phyloP scores from a whole-genome alignment of 2,888 invertebrate species.

The Lathronympha strigana region DNA sequence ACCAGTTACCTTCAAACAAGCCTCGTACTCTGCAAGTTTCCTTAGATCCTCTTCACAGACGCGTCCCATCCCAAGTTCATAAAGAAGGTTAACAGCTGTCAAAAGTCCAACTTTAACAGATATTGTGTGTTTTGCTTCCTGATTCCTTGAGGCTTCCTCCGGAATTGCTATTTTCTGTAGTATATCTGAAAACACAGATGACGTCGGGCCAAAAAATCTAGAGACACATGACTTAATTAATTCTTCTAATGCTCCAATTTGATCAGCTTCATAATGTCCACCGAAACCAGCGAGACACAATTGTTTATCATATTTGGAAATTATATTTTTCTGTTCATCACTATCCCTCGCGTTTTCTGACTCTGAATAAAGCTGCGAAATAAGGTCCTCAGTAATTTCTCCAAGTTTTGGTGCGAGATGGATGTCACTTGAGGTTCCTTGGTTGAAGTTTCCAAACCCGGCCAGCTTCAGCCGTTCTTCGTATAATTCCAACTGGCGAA shows the following conservation, averaged over 20 bases:
- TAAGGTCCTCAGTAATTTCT: not conserved
- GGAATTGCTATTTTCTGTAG: not conserved
- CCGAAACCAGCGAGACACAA: not conserved
- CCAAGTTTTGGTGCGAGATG: not conserved
- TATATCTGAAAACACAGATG: not conserved
- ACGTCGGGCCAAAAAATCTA: not conserved
- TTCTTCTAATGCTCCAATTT: not conserved
- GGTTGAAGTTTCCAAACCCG: not conserved
- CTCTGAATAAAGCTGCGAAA: not conserved
- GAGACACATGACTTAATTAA: not conserved
- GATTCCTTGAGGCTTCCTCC: not conserved
- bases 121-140: not conserved
- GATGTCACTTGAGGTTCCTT: not conserved
- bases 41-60: not conserved
- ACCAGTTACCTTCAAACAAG: not conserved
- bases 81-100: slow-evolving; percentile 5
- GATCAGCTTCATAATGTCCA: not conserved
- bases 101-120: not conserved
- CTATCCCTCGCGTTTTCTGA: not conserved
- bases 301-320: not conserved
- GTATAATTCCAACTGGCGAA: not conserved
- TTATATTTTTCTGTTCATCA: not conserved
- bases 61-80: slow-evolving; percentile 3
- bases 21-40: not conserved
- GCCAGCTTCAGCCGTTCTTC: not conserved